Base-by-base conservation (phyloP, 2,113 vertebrate genomes). In the Perca schrenkii region DNA sequence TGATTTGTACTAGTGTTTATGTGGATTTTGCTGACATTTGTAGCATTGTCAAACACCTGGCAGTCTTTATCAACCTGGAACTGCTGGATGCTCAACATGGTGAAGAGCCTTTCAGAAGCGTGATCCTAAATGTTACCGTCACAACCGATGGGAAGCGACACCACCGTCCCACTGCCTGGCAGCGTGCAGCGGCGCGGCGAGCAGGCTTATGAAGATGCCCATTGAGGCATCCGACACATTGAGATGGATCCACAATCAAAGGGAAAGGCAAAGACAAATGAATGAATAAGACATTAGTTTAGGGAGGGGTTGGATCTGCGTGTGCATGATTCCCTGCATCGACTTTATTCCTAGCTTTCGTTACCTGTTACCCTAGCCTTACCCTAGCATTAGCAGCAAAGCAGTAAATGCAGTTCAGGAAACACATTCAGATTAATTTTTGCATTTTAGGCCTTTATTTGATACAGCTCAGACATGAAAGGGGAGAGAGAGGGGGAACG, bases 51-150 rank as follows among this genome's bases (percentile, higher is more conserved):
- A 87, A 80, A 25, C 40, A 25, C 31, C 22, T n/a, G 25, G 62
- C 61, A 61, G 79, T 73, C 68, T 78, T 89, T 69, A 83, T 79
- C 58, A 79, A 69, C 25, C 69, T 17, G 34, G 57, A 77, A 31
- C 19, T 21, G 62, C 46, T 49, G 66, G 64, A 56, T 50, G 71
- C 40, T 66, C 67, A 47, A 78, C 21, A 14, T 31, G 63, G 72
- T 17, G 67, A 63, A 63, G 57, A 73, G 56, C 67, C 67, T 68
- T 74, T 74, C 43, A 73, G 22, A 54, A 66, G 56, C 3, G 8
- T 56, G 25, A 76, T 76, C 57, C 60, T 36, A 70, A 75, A 74
- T 49, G 13, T 66, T 50, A 65, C 52, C 56, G 71, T 83, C 25
- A 67, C 15, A 62, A 62, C 46, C 19, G 2, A 54, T 28, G 19